A percentile compares a stretch with the other conserved stretches of the same genome.
Conservation (phyloP, 2,797 vertebrate species). For the Scarus forsteni region DNA sequence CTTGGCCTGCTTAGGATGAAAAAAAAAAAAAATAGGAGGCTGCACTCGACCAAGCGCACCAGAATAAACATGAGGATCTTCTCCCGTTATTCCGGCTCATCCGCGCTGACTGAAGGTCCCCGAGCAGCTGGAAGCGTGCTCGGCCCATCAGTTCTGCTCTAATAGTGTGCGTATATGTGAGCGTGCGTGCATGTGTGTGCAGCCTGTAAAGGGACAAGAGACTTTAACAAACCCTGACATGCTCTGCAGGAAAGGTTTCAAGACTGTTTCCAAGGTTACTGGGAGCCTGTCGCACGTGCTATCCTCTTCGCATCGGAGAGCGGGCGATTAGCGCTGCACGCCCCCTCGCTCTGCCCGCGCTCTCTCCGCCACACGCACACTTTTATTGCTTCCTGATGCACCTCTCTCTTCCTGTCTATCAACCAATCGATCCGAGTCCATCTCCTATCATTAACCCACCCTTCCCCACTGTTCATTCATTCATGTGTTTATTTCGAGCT, state of each 20-base stretch:
- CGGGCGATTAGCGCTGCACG: constrained; percentile 81
- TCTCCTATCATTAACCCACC: constrained; percentile 32
- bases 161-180: constrained; percentile 38
- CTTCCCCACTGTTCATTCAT: constrained; percentile 12
- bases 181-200: constrained; percentile 34
- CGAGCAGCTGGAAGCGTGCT: constrained; percentile 67
- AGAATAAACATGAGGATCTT: constrained; percentile 80
- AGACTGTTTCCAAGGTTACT: constrained; percentile 89
- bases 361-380: constrained; percentile 33
- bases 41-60: constrained; percentile 52
- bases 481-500: constrained; percentile 53
- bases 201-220: constrained; percentile 70
- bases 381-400: constrained; percentile 46
- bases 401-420: constrained; percentile 46
- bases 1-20: constrained; percentile 26
- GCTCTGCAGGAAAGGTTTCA: constrained; percentile 81
- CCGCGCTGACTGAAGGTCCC: constrained; percentile 68
- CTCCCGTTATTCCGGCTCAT: constrained; percentile 58
- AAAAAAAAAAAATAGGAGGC: constrained; percentile 16
- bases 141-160: constrained; percentile 75
- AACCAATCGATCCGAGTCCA: constrained; percentile 41
- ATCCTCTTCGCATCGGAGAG: constrained; percentile 84
- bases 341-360: constrained; percentile 47
- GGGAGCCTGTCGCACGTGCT: constrained; percentile 85
- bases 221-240: constrained; percentile 84